A percentile compares a stretch with the other conserved stretches of the same genome.
Evolutionary conservation across 2,113 vertebrate species (phyloP).

Genomic region (Amblyopsis rosae): DNA sequence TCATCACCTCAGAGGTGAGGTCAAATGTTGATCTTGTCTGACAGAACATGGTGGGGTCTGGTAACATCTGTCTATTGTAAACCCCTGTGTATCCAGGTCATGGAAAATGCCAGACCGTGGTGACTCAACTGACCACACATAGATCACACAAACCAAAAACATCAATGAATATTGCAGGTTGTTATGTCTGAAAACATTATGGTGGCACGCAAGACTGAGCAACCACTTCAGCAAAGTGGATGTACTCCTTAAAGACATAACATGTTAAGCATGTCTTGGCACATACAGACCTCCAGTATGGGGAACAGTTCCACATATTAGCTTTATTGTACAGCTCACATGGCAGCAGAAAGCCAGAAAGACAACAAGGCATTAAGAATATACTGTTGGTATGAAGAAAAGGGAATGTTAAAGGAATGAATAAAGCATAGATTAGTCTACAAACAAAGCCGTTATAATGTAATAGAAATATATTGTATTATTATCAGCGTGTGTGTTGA

Average conservation of each 20-base stretch:
- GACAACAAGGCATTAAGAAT: too few relatives aligned
- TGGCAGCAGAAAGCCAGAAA: too few relatives aligned
- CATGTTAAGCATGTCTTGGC: neutral
- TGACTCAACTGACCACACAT: constrained; percentile 42
- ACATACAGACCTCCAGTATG: neutral
- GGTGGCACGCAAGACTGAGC: neutral
- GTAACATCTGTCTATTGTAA: constrained; percentile 38
- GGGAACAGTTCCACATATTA: too few relatives aligned
- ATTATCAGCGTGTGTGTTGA: too few relatives aligned
- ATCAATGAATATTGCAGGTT: neutral
- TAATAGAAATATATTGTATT: too few relatives aligned
- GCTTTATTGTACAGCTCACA: too few relatives aligned
- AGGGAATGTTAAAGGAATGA: too few relatives aligned
- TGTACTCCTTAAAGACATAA: neutral
- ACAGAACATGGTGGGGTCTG: constrained; percentile 33
- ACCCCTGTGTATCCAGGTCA: constrained; percentile 11
- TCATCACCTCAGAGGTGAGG: constrained; percentile 17
- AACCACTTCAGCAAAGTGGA: neutral
- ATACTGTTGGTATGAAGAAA: too few relatives aligned
- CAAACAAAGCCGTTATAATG: too few relatives aligned
- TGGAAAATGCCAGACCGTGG: neutral
- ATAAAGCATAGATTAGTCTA: too few relatives aligned
- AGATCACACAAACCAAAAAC: constrained; percentile 29
- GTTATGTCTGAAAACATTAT: neutral
- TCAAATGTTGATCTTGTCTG: constrained; percentile 35